phyloP scores from a whole-genome alignment of 1,140 invertebrate species.

The Acyrthosiphon pisum region DNA sequence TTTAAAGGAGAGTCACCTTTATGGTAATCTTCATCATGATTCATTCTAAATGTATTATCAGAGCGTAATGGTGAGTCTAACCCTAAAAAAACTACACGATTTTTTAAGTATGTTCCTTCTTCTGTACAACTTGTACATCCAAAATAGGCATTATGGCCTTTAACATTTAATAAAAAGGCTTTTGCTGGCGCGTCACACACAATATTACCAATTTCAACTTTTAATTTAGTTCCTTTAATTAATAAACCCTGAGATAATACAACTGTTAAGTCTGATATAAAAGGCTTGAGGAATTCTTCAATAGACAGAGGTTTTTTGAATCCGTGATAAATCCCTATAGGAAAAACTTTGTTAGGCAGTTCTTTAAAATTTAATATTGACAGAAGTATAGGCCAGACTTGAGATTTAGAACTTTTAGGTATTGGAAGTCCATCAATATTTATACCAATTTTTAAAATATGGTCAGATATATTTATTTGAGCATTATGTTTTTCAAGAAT shows the following conservation, averaged over 20 bases:
- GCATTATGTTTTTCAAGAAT: too few relatives aligned
- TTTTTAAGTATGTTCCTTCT: background rate
- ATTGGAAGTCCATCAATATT: too few relatives aligned
- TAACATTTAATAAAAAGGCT: slow-evolving; percentile 24
- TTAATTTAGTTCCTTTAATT: background rate
- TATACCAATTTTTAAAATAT: too few relatives aligned
- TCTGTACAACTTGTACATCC: background rate
- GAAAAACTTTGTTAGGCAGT: background rate
- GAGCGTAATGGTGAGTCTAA: background rate
- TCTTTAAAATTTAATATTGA: slow-evolving; percentile 12
- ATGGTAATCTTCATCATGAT: slow-evolving; percentile 8
- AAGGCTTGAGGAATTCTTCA: background rate
- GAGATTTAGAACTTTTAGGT: too few relatives aligned
- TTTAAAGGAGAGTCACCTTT: background rate
- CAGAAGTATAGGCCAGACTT: background rate
- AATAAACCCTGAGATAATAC: background rate
- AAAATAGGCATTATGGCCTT: slow-evolving; percentile 23
- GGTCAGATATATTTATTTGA: too few relatives aligned
- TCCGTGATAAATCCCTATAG: slow-evolving; percentile 9
- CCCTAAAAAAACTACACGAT: background rate
- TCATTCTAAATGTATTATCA: background rate
- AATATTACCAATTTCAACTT: background rate
- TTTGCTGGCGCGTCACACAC: slow-evolving; percentile 2
- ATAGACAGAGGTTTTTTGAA: background rate
- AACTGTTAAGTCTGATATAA: background rate